Percentiles rank a stretch among this genome's conserved stretches.
These are phyloP conservation scores for Pantala flavescens DNA, from an alignment of 1,140 invertebrate species.

Conservation along the genomic window DNA sequence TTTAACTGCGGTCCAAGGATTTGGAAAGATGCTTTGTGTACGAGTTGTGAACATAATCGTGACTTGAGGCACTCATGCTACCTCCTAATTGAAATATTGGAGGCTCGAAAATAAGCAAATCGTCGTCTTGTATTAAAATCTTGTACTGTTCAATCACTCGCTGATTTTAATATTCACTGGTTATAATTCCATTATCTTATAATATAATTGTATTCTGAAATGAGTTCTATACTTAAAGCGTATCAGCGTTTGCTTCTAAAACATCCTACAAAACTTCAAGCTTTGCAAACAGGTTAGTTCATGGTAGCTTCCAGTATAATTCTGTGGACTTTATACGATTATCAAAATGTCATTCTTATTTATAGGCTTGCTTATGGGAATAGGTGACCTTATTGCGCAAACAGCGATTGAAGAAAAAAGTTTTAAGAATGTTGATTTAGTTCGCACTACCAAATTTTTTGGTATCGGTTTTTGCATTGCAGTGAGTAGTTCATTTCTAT, in stretches of 20 bases:
- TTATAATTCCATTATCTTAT: too few relatives aligned
- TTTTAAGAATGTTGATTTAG: constrained; percentile 35
- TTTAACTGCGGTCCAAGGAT: too few relatives aligned
- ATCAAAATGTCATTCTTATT: too few relatives aligned
- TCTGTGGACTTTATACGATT: too few relatives aligned
- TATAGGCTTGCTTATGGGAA: constrained; percentile 43
- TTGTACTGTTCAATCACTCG: too few relatives aligned
- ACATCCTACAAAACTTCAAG: background rate
- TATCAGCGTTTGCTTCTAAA: background rate
- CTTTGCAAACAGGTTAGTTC: background rate
- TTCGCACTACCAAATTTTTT: constrained; percentile 38
- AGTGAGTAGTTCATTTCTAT: constrained; percentile 31
- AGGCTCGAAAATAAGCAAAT: too few relatives aligned
- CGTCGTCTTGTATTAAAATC: too few relatives aligned
- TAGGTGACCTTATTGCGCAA: constrained; percentile 47
- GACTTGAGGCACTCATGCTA: too few relatives aligned
- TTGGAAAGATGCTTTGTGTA: too few relatives aligned
- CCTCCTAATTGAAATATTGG: too few relatives aligned
- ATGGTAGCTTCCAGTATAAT: background rate
- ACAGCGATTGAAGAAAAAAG: constrained; percentile 40
- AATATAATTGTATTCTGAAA: background rate
- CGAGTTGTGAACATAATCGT: too few relatives aligned
- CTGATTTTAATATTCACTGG: too few relatives aligned
- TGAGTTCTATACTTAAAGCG: background rate
- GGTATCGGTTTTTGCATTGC: constrained; percentile 38